Conservation (phyloP, 2,113 vertebrate genomes). For the Nesoenas mayeri region DNA sequence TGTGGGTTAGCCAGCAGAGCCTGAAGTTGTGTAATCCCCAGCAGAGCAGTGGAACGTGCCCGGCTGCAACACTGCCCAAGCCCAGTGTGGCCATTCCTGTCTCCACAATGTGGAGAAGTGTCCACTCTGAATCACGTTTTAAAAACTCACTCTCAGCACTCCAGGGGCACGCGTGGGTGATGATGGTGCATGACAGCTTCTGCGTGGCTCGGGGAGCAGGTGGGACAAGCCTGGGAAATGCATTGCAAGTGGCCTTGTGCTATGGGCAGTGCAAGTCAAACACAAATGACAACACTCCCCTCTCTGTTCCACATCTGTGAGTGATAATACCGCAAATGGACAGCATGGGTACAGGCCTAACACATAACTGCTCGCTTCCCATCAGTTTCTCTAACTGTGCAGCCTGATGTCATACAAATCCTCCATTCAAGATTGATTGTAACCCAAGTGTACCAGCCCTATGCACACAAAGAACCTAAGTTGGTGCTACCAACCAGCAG, state of each 20-base stretch:
- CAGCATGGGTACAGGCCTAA: neutral
- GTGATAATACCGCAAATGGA: neutral
- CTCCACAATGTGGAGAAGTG: neutral
- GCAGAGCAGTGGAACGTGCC: neutral
- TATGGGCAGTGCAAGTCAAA: neutral
- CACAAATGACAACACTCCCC: neutral
- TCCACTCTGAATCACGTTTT: neutral
- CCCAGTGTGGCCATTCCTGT: neutral
- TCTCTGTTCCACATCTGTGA: neutral
- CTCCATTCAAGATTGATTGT: neutral
- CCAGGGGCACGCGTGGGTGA: neutral
- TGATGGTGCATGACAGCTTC: neutral
- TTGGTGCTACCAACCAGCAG: neutral
- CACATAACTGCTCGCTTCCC: neutral
- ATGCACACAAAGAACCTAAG: neutral
- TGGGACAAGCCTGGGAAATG: neutral
- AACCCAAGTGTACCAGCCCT: neutral
- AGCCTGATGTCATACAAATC: neutral
- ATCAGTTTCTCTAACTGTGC: fast-evolving
- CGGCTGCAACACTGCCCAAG: neutral
- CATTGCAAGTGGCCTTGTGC: neutral
- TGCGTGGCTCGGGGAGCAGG: fast-evolving
- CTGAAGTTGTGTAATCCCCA: neutral
- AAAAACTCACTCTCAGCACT: neutral
- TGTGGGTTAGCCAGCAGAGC: neutral